Base-by-base conservation (phyloP, 2,888 invertebrate species). In the Ormia ochracea region DNA sequence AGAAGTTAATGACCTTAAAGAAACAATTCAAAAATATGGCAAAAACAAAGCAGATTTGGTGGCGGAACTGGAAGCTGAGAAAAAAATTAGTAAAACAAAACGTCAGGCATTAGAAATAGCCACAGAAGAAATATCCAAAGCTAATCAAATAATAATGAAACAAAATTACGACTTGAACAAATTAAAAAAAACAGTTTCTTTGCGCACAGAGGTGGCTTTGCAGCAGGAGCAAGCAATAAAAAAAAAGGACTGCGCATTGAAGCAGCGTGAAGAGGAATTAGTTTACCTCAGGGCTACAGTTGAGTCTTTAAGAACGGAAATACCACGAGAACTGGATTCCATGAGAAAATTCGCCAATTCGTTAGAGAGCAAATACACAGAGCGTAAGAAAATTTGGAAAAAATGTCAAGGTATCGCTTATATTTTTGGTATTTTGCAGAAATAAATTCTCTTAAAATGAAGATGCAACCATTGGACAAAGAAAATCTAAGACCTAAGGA, bases 11-110 rank as follows among this genome's bases (percentile, higher is more conserved):
- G 89, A 89, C 33, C 80, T 89, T 2, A 86, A 89, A 65, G 88
- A 89, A 5, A 87, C 86, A 69, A 81, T 89, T 0, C 87, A 87
- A 43, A 86, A 85, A 69, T 83, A 82, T 36, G 87, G 88, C 19
- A 90, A 90, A 81, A 84, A 85, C n/a, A 87, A 88, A 82, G 87
- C 86, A 12, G 89, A 89, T 54, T 78, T 89, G 26, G 63, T 85
- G 19, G 89, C 90, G 1, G 89, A 90, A 70, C 76, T 90, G 6
- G 89, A 90, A 54, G 90, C 90, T 0, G 90, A 90, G 54, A 87
- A 86, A 70, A 89, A 89, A 82, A 88, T 90, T 1, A 85, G 88
- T 9, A 86, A 88, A 54, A 87, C 87, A 0, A 90, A 90, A 59
- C 85, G 89, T 0, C 87, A 88, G 73, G 89, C 89, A 0, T 77